Evolutionary conservation across 2,888 invertebrate species (phyloP).

Genomic region (Eueremaeus valkanovi): DNA sequence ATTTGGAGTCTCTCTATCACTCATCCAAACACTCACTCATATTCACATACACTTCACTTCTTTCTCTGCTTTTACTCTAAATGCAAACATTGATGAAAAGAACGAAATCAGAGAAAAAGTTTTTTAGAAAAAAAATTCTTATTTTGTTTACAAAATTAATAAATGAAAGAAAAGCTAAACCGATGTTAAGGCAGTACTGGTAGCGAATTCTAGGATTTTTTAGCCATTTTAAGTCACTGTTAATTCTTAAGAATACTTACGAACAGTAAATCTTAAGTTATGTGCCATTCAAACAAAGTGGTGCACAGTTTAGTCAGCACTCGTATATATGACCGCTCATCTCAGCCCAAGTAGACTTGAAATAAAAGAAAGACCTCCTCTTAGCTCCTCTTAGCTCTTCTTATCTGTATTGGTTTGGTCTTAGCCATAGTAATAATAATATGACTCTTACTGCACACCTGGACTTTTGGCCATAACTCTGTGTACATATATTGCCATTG

Average conservation of each 20-base stretch:
- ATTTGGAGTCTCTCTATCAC: slow-evolving; percentile 38
- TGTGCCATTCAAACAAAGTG: neutral
- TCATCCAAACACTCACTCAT: neutral
- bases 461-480: neutral
- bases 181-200: neutral
- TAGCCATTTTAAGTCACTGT: neutral
- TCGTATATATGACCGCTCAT: slow-evolving; percentile 14
- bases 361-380: slow-evolving; percentile 31
- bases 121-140: slow-evolving; percentile 7
- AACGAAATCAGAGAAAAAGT: slow-evolving; percentile 14
- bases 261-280: slow-evolving; percentile 27
- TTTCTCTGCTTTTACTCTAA: slow-evolving; percentile 35
- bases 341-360: neutral
- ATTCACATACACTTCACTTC: too few relatives aligned
- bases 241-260: slow-evolving; percentile 12
- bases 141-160: slow-evolving; percentile 22
- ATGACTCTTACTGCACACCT: slow-evolving; percentile 33
- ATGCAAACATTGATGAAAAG: slow-evolving; percentile 16
- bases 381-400: slow-evolving; percentile 26
- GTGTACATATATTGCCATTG: neutral
- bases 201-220: neutral
- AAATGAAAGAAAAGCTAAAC: slow-evolving; percentile 38
- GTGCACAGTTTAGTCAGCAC: neutral
- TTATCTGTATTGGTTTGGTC: slow-evolving; percentile 31
- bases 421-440: slow-evolving; percentile 27